These are phyloP conservation scores for Dryas iulia DNA, from an alignment of 1,140 invertebrate genomes.

Conservation along the genomic window DNA sequence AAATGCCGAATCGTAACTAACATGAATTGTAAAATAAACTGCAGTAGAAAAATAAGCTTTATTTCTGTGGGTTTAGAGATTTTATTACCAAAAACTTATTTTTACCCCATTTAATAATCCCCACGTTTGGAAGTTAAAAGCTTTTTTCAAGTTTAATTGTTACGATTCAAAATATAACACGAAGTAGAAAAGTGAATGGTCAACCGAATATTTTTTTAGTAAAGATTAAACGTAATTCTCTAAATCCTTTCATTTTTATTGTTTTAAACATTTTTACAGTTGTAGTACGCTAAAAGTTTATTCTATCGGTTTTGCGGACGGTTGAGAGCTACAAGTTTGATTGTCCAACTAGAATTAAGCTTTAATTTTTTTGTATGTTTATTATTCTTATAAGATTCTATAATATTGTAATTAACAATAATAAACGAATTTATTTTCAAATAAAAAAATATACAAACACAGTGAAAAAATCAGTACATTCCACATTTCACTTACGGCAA, in stretches of 20 bases:
- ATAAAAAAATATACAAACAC: too few species aligned
- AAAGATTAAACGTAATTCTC: background rate
- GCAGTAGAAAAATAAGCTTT: background rate
- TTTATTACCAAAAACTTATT: background rate
- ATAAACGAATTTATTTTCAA: too few species aligned
- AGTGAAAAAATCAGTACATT: too few species aligned
- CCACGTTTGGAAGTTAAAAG: constrained; percentile 48
- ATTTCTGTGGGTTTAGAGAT: background rate
- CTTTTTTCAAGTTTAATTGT: constrained; percentile 68
- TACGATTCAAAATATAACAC: constrained; percentile 68
- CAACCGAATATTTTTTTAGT: background rate
- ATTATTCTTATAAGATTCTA: too few species aligned
- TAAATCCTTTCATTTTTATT: background rate
- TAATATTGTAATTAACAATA: too few species aligned
- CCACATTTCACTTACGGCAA: too few species aligned
- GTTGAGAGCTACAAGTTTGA: too few species aligned
- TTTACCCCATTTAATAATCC: constrained; percentile 24
- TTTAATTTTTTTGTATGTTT: too few species aligned
- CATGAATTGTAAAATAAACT: constrained; percentile 45
- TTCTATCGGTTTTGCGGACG: too few species aligned
- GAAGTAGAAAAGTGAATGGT: constrained; percentile 39
- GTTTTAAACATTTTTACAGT: background rate
- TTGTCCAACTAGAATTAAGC: too few species aligned
- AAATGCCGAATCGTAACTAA: constrained; percentile 68
- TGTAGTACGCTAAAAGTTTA: background rate